phyloP scores from a whole-genome alignment of 1,140 invertebrate species.

The Aleiodes sp. region DNA sequence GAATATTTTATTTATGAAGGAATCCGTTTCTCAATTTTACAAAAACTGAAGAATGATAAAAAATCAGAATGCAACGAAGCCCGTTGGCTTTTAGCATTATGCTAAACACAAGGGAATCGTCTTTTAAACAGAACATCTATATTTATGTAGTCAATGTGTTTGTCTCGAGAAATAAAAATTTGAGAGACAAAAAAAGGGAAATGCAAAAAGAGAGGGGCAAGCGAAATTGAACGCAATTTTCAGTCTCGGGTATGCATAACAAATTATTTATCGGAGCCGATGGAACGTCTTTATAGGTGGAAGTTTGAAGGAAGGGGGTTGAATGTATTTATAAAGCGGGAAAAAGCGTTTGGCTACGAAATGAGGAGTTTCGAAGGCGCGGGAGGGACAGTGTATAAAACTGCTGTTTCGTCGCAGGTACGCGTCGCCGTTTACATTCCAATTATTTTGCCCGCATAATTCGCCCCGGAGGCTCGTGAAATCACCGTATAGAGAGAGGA shows the following conservation, averaged over 20 bases:
- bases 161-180: not conserved
- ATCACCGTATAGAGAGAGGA: slow-evolving; percentile 37
- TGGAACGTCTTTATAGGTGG: slow-evolving; percentile 52
- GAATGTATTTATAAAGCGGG: not conserved
- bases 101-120: slow-evolving; percentile 63
- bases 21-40: not conserved
- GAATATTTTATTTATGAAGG: not conserved
- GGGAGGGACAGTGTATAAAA: slow-evolving; percentile 24
- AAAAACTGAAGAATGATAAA: not conserved
- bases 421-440: slow-evolving; percentile 56
- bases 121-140: slow-evolving; percentile 65
- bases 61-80: not conserved
- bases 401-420: slow-evolving; percentile 42
- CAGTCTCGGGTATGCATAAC: slow-evolving; percentile 61
- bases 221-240: slow-evolving; percentile 63
- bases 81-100: slow-evolving; percentile 47
- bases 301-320: slow-evolving; percentile 7
- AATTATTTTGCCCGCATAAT: slow-evolving; percentile 60
- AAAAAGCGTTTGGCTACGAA: not conserved
- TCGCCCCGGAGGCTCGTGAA: slow-evolving; percentile 34
- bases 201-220: slow-evolving; percentile 29
- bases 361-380: not conserved
- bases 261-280: slow-evolving; percentile 47
- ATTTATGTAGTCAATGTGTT: slow-evolving; percentile 51
- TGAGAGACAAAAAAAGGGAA: not conserved